These are phyloP conservation scores for Drosophila ambigua DNA, from an alignment of 1,140 invertebrate genomes.

Conservation along the genomic window DNA sequence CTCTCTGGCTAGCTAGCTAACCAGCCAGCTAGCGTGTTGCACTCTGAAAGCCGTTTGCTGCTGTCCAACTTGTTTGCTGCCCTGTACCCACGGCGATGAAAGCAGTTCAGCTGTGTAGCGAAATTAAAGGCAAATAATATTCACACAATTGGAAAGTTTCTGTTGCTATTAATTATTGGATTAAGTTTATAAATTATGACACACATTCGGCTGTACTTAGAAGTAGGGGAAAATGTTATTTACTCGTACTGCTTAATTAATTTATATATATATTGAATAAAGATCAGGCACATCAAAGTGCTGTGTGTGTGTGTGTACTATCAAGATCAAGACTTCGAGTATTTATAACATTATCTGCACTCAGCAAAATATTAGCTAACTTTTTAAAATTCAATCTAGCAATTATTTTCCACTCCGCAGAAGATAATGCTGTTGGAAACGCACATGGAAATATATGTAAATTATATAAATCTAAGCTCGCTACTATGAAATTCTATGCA, in stretches of 20 bases:
- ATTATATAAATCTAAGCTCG: too few species aligned
- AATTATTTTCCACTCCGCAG: too few species aligned
- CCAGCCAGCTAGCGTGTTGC: conserved; percentile 1
- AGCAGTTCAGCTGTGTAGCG: neutral
- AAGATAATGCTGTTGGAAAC: too few species aligned
- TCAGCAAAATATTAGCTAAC: too few species aligned
- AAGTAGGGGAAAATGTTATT: neutral
- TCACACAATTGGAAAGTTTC: too few species aligned
- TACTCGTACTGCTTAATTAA: neutral
- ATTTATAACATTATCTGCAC: neutral
- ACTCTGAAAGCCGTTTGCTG: neutral
- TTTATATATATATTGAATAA: neutral
- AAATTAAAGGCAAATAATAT: too few species aligned
- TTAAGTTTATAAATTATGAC: neutral
- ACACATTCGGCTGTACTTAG: neutral
- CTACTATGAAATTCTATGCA: too few species aligned
- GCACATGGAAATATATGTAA: too few species aligned
- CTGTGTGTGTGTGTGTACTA: neutral
- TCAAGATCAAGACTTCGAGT: too few species aligned
- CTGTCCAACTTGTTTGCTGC: conserved; percentile 22
- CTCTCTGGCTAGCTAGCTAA: neutral
- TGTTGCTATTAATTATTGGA: neutral
- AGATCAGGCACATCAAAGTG: too few species aligned
- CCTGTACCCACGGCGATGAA: neutral
- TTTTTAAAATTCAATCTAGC: too few species aligned